These are phyloP conservation scores for Lepetodrilus schrolli DNA, from an alignment of 2,888 invertebrate genomes.

Conservation along the genomic window DNA sequence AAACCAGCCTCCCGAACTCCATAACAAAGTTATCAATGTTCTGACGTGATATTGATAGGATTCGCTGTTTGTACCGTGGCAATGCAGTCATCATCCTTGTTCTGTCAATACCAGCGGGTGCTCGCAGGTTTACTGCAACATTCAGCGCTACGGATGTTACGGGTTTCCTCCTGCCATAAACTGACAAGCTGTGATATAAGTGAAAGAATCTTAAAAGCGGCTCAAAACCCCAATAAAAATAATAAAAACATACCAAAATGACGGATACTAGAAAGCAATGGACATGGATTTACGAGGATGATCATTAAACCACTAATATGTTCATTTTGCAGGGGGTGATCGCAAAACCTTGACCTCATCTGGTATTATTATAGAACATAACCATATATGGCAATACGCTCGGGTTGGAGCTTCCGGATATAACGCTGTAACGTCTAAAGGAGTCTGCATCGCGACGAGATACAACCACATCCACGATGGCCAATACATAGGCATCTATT, in stretches of 20 bases:
- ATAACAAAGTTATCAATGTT: no score
- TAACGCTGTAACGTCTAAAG: conserved; percentile 38
- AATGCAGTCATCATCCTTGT: no score
- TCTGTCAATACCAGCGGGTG: no score
- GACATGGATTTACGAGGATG: not conserved
- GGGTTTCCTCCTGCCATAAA: no score
- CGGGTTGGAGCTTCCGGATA: conserved; percentile 44
- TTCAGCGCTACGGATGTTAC: no score
- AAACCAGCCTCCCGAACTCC: no score
- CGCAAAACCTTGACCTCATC: conserved; percentile 42
- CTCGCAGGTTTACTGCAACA: no score
- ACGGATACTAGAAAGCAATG: not conserved
- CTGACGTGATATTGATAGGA: no score
- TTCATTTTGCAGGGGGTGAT: conserved; percentile 53
- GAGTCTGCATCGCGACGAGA: conserved; percentile 42
- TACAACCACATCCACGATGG: conserved; percentile 49
- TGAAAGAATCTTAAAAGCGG: not conserved
- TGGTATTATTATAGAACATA: conserved; percentile 43
- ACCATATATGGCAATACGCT: conserved; percentile 42
- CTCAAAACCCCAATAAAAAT: not conserved
- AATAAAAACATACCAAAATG: not conserved
- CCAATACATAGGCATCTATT: conserved; percentile 47
- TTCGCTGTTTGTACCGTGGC: no score
- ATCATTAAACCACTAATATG: no score
- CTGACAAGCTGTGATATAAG: not conserved